A percentile compares a stretch with the other conserved stretches of the same genome.
phyloP scores from a whole-genome alignment of 2,113 vertebrate genomes.

The Aegithalos caudatus region DNA sequence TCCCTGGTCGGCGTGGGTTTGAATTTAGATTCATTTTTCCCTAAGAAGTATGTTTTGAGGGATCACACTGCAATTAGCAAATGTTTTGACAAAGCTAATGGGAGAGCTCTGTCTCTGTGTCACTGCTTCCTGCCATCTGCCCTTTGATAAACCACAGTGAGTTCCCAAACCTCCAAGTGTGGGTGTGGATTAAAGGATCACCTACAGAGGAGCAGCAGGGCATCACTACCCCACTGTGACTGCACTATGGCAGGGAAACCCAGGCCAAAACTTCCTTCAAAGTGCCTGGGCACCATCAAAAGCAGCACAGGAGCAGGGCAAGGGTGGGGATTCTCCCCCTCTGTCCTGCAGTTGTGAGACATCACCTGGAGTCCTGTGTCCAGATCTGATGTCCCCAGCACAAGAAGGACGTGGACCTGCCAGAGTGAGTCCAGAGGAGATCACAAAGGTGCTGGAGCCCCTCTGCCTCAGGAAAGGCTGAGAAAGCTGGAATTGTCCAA shows the following conservation, averaged over 20 bases:
- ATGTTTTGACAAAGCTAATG: conserved; percentile 53
- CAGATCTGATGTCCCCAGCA: neutral
- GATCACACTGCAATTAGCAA: neutral
- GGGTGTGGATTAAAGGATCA: neutral
- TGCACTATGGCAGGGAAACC: neutral
- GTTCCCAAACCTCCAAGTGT: neutral
- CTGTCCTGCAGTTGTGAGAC: neutral
- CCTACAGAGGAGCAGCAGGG: neutral
- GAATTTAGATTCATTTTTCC: conserved; percentile 35
- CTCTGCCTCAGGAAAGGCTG: neutral
- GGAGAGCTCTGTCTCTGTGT: conserved; percentile 15
- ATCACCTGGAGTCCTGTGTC: neutral
- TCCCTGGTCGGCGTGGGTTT: conserved; percentile 4
- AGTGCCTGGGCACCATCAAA: neutral
- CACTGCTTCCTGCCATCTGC: conserved; percentile 24
- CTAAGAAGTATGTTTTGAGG: neutral
- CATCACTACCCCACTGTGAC: neutral
- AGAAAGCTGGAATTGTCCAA: neutral
- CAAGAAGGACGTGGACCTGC: neutral
- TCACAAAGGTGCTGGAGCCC: neutral
- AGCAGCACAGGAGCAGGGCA: neutral
- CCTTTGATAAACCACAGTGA: neutral
- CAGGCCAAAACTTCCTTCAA: neutral
- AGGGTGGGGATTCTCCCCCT: neutral
- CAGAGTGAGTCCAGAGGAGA: neutral